Conservation (phyloP, 2,113 vertebrate species). For the Apteryx mantelli region DNA sequence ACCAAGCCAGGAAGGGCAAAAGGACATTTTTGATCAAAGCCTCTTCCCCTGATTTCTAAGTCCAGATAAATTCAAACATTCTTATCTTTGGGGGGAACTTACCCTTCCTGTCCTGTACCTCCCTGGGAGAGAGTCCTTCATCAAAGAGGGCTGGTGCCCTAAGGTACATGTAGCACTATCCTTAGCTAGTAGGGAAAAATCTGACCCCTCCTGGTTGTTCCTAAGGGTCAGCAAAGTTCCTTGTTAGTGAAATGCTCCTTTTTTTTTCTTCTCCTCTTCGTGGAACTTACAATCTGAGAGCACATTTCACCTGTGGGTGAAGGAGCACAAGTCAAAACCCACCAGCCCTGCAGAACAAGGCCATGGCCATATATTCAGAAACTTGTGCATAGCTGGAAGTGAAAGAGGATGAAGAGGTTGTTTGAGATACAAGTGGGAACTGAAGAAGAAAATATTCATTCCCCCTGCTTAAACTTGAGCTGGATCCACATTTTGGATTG, state of each 20-base stretch:
- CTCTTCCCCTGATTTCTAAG: neutral
- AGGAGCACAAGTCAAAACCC: neutral
- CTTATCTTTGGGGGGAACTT: neutral
- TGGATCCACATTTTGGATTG: neutral
- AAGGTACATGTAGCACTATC: neutral
- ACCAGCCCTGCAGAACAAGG: neutral
- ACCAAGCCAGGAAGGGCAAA: neutral
- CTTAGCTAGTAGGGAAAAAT: neutral
- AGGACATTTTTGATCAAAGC: neutral
- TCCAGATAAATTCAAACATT: neutral
- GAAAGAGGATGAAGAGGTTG: neutral
- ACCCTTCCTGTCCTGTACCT: accelerated
- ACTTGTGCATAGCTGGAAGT: neutral
- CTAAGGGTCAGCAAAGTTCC: neutral
- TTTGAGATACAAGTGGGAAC: neutral
- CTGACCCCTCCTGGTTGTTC: neutral
- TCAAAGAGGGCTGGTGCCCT: neutral
- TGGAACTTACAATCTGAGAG: neutral
- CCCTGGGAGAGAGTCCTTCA: neutral
- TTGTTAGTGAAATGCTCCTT: neutral
- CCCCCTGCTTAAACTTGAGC: neutral
- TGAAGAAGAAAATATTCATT: neutral
- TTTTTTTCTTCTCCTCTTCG: neutral
- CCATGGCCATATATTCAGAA: neutral
- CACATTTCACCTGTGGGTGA: neutral